Base-by-base conservation (phyloP, 2,113 vertebrate species). In the Rousettus leschenaultii region DNA sequence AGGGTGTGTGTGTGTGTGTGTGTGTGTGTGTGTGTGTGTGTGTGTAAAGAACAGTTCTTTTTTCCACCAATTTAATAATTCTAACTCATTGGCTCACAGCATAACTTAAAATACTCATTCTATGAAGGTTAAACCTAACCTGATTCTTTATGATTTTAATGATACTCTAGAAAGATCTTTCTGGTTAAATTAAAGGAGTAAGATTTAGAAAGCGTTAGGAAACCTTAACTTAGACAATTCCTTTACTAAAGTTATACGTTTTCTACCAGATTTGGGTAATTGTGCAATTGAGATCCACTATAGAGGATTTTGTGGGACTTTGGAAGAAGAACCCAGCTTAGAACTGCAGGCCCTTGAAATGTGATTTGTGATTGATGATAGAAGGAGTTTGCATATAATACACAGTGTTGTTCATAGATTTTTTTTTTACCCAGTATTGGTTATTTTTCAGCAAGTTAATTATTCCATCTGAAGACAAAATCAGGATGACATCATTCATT, bases 391-490 rank as follows among this genome's bases (percentile, higher is more conserved):
- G 40, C 33, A 11, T 57, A 16, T 35, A 85, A 78, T 24, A 24
- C 33, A 30, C 40, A 30, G n/a, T 8, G 48, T 38, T n/a, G 45
- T 28, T 53, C 16, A 14, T 21, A 65, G 77, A 15, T 71, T 89
- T 91, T 48, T n/a, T 91, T n/a, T 91, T 48, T n/a, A 91, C 82
- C 22, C 8, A 61, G 6, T 65, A 14, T 40, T 45, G 26, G 71
- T n/a, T 53, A 70, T 38, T 88, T 92, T 95, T 57, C 63, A 94
- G 33, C 9, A 89, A 95, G 26, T 18, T 88, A 89, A 70, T 70
- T 26, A 59, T 70, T 18, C 12, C 55, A 3, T 30, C 71, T 48
- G 43, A 83, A 94, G 78, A 45, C 21, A 66, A 94, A 92, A 86
- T 94, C 26, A 82, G 10, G 33, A 78, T 4, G 59, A 1, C 0